Evolutionary conservation across 2,113 vertebrate species (phyloP), one percentile per base, ranked within the genome.

Genomic region (Nesoenas mayeri): DNA sequence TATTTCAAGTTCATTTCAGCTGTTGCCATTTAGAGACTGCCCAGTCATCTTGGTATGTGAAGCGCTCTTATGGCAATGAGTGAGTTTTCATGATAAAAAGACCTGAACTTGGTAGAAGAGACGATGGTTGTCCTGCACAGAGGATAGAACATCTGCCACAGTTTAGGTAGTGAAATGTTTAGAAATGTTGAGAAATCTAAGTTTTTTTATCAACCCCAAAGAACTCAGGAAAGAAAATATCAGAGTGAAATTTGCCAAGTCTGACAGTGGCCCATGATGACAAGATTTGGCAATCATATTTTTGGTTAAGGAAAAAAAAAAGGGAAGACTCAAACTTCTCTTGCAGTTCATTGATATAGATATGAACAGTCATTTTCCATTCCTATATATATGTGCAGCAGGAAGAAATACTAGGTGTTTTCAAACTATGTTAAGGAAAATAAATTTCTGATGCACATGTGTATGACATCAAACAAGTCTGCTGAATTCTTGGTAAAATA

Each of bases 401-500:
- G 66, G 62, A 90, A n/a, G 9, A 79, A 24, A 53, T 5, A 9
- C 15, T 40, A 38, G 54, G 61, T 34, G 22, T 3, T 93, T 94
- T 81, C 60, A 32, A 81, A 36, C 28, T 40, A 22, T 61, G 25
- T 58, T 24, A 72, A 89, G 36, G 51, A 84, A 84, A 96, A 97
- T 47, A 96, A 81, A 73, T 47, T 84, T 96, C 79, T 90, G 87
- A 75, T 34, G 6, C 3, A 31, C 3, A 6, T 74, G 50, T 62
- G 40, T 78, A 95, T 54, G 75, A 96, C 94, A 88, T 81, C 75
- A 96, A 97, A 95, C n/a, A 95, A 94, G 66, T 81, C 51, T 86
- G 72, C 72, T 87, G 71, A 91, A 91, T 78, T 87, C 65, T 93
- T 96, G 85, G 72, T 61, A 93, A 97, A 97, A 95, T 94, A 93